Percentiles rank a stretch among this genome's conserved stretches.
These are phyloP conservation scores for Melanerpes aurifrons DNA, from an alignment of 2,113 vertebrate genomes.

Conservation along the genomic window DNA sequence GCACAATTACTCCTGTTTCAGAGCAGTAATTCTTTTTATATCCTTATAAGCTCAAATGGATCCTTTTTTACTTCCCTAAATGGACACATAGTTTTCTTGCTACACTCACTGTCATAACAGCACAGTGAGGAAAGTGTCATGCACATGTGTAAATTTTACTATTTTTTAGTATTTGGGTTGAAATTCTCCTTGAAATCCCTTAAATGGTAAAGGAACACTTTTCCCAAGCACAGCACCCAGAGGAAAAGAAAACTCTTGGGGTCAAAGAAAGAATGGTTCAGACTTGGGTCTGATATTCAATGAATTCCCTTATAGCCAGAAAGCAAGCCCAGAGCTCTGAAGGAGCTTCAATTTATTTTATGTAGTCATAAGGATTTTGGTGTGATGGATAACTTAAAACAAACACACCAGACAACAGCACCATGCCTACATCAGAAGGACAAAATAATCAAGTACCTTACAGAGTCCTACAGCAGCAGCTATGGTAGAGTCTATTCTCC, in stretches of 20 bases:
- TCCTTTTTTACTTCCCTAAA: slow-evolving; percentile 40
- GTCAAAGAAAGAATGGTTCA: slow-evolving; percentile 26
- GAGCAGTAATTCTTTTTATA: slow-evolving; percentile 41
- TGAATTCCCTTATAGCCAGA: background rate
- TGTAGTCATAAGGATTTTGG: slow-evolving; percentile 20
- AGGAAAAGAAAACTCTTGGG: slow-evolving; percentile 1
- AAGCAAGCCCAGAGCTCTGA: slow-evolving; percentile 51
- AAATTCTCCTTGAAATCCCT: slow-evolving; percentile 59
- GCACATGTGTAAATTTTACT: no score
- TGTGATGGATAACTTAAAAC: slow-evolving; percentile 17
- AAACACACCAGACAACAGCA: background rate
- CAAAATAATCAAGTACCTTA: background rate
- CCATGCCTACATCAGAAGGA: background rate
- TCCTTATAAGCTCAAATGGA: slow-evolving; percentile 10
- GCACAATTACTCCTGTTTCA: slow-evolving; percentile 20
- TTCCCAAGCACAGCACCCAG: background rate
- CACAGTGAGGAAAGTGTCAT: background rate
- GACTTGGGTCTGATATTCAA: slow-evolving; percentile 44
- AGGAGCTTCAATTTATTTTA: slow-evolving; percentile 11
- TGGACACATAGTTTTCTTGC: slow-evolving; percentile 5
- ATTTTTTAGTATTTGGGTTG: background rate
- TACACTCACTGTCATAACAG: background rate
- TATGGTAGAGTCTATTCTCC: background rate
- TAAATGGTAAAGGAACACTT: slow-evolving; percentile 29
- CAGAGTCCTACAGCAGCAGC: background rate